Conservation (phyloP, 2,113 vertebrate genomes). For the Cebidichthys violaceus region DNA sequence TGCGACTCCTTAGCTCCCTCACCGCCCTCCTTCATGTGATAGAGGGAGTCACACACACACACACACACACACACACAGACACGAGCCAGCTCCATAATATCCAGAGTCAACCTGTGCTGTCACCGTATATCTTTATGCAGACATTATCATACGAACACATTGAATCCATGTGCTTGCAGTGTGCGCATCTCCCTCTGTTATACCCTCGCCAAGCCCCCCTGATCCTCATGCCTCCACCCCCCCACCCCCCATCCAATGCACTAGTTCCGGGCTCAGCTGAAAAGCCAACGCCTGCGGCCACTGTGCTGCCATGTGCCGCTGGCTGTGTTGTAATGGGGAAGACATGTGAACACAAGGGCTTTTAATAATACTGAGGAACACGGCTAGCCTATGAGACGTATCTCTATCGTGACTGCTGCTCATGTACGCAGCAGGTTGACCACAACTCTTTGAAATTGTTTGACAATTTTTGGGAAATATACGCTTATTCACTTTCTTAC, state of each 20-base stretch:
- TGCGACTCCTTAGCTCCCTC: slow-evolving; percentile 58
- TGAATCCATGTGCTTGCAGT: slow-evolving; percentile 50
- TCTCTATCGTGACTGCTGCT: slow-evolving; percentile 33
- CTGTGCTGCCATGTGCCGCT: slow-evolving; percentile 79
- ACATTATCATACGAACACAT: slow-evolving; percentile 57
- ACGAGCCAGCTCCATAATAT: slow-evolving; percentile 40
- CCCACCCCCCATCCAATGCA: slow-evolving; percentile 46
- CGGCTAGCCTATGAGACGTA: slow-evolving; percentile 16
- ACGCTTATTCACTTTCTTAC: neutral
- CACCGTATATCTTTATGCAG: slow-evolving; percentile 68
- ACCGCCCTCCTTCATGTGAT: slow-evolving; percentile 68
- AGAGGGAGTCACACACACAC: slow-evolving; percentile 45
- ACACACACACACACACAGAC: slow-evolving; percentile 42
- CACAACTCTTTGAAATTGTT: slow-evolving; percentile 4
- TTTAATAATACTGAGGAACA: slow-evolving; percentile 49
- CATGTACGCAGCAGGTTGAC: slow-evolving; percentile 35
- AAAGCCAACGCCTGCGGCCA: slow-evolving; percentile 77
- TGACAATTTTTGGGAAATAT: slow-evolving; percentile 9
- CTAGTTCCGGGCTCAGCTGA: slow-evolving; percentile 79
- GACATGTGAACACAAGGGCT: slow-evolving; percentile 70
- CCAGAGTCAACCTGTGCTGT: slow-evolving; percentile 63
- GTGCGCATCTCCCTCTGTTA: slow-evolving; percentile 50
- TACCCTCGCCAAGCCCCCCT: slow-evolving; percentile 25
- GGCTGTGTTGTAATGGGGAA: slow-evolving; percentile 75
- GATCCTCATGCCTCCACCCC: slow-evolving; percentile 18